These are phyloP conservation scores for Rostratula benghalensis DNA, from an alignment of 2,113 vertebrate species.

Conservation along the genomic window DNA sequence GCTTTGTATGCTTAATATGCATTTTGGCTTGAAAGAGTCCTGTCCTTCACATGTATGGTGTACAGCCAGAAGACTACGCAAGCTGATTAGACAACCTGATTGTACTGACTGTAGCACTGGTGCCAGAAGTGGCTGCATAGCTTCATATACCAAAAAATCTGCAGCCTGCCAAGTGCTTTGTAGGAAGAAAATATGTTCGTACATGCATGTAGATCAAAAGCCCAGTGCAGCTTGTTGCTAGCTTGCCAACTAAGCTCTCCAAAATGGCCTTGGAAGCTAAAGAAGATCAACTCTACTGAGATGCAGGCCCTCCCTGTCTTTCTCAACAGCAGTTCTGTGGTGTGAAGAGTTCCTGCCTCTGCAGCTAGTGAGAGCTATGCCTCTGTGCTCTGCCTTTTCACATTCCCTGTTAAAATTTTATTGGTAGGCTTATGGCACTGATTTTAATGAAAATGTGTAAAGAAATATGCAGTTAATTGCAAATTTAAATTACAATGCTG, in stretches of 20 bases:
- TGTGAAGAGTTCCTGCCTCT: neutral
- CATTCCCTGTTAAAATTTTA: neutral
- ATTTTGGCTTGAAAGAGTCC: neutral
- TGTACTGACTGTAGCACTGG: neutral
- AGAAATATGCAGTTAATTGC: neutral
- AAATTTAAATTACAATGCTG: neutral
- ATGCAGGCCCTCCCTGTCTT: neutral
- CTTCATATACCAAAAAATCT: neutral
- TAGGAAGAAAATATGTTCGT: neutral
- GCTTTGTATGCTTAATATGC: neutral
- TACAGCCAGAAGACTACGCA: neutral
- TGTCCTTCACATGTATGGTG: neutral
- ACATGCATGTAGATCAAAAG: neutral
- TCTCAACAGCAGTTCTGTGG: neutral
- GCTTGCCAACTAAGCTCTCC: neutral
- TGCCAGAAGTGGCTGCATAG: neutral
- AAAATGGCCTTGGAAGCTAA: neutral
- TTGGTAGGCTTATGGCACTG: neutral
- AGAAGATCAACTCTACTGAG: neutral
- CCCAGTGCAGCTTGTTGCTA: neutral
- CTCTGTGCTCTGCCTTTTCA: neutral
- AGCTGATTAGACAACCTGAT: neutral
- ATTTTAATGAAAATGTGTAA: neutral
- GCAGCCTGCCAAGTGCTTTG: neutral
- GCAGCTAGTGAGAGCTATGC: neutral